phyloP scores from a whole-genome alignment of 2,113 vertebrate genomes.

The Eira barbara region DNA sequence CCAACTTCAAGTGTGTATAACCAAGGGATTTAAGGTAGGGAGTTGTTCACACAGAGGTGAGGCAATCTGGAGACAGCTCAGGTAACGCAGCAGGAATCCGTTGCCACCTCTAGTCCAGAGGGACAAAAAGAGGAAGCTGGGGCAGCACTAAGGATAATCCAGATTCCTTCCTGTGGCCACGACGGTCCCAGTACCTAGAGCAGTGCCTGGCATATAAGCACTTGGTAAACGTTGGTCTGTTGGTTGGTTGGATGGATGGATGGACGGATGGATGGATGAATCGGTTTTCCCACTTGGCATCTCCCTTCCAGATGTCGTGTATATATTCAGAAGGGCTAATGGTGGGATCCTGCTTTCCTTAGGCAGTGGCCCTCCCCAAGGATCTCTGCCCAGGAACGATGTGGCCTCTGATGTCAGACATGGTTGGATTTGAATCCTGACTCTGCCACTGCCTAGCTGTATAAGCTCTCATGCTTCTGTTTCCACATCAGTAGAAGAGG shows the following conservation, averaged over 20 bases:
- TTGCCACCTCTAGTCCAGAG: neutral
- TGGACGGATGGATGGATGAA: fast-evolving
- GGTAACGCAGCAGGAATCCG: neutral
- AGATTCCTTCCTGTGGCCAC: neutral
- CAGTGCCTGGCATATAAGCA: fast-evolving
- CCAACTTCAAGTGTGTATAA: neutral
- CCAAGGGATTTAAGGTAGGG: neutral
- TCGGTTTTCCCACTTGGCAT: fast-evolving
- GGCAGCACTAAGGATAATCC: neutral
- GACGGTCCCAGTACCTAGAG: neutral
- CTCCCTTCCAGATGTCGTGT: neutral
- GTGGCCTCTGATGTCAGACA: fast-evolving
- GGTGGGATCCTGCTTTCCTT: neutral
- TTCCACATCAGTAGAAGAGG: neutral
- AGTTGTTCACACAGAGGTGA: neutral
- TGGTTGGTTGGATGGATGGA: neutral
- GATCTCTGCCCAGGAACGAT: neutral
- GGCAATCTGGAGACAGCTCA: neutral
- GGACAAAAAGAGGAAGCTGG: neutral
- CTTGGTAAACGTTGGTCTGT: fast-evolving
- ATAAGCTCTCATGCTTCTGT: neutral
- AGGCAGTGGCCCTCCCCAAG: no score
- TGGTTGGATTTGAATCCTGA: neutral
- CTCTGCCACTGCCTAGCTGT: no score
- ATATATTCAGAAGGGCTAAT: fast-evolving